Conservation (phyloP, 1,140 invertebrate species). For the Belonocnema kinseyi region DNA sequence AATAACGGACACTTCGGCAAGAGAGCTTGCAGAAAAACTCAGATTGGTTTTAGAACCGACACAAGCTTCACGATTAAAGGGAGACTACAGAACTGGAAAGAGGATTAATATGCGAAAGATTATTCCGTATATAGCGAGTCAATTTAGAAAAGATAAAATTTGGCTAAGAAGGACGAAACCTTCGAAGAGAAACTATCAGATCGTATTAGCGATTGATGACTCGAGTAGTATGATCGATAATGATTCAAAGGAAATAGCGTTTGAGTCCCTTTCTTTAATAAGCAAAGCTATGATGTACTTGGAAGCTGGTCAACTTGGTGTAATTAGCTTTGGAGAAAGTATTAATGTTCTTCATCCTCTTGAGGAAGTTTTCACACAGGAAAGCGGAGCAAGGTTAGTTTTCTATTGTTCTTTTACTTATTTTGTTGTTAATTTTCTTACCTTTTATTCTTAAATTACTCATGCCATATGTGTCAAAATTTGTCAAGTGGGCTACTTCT, state of each 20-base stretch:
- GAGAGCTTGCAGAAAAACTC: slow-evolving; percentile 95
- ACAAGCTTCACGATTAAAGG: slow-evolving; percentile 91
- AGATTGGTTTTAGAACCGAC: slow-evolving; percentile 96
- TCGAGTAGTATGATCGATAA: slow-evolving; percentile 95
- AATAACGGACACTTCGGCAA: slow-evolving; percentile 83
- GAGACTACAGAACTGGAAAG: slow-evolving; percentile 97
- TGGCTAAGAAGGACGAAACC: slow-evolving; percentile 98
- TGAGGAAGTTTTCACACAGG: slow-evolving; percentile 89
- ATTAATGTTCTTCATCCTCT: slow-evolving; percentile 90
- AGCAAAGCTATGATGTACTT: slow-evolving; percentile 93
- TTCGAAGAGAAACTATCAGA: slow-evolving; percentile 97
- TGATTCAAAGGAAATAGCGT: slow-evolving; percentile 92
- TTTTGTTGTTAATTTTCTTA: slow-evolving; percentile 54
- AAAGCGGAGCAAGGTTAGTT: slow-evolving; percentile 83
- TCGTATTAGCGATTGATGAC: slow-evolving; percentile 97
- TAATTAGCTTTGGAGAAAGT: slow-evolving; percentile 95
- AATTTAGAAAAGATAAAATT: slow-evolving; percentile 99
- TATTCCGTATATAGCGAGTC: slow-evolving; percentile 98
- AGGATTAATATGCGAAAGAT: slow-evolving; percentile 99
- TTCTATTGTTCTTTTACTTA: neutral
- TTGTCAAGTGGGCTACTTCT: no score
- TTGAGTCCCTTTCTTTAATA: slow-evolving; percentile 95
- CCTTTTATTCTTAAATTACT: slow-evolving; percentile 14
- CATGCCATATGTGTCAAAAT: slow-evolving; percentile 15
- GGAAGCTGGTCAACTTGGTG: slow-evolving; percentile 93